Conservation (phyloP, 2,888 invertebrate species). For the Arctia plantaginis region DNA sequence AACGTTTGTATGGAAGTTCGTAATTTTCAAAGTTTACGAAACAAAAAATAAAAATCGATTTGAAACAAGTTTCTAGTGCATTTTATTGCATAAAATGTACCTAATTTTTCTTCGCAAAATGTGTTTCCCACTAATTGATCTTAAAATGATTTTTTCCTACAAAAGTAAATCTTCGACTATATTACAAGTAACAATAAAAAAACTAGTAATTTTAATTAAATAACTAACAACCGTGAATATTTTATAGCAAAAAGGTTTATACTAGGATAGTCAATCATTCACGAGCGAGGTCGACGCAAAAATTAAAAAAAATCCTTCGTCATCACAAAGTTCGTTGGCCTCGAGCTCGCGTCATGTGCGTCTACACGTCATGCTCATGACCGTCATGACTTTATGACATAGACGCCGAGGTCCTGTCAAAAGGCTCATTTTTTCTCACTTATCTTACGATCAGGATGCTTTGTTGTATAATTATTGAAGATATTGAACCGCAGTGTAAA, state of each 20-base stretch:
- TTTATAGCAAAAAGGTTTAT: slow-evolving; percentile 12
- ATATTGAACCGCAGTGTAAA: slow-evolving; percentile 50
- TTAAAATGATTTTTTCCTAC: neutral
- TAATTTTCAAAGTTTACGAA: too few relatives aligned
- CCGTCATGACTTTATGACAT: slow-evolving; percentile 62
- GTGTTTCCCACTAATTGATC: neutral
- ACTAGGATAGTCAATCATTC: slow-evolving; percentile 5
- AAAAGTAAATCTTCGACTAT: neutral
- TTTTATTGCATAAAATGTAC: too few relatives aligned
- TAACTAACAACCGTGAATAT: slow-evolving; percentile 2
- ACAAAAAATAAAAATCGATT: too few relatives aligned
- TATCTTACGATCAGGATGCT: slow-evolving; percentile 65
- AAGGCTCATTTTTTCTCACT: slow-evolving; percentile 65
- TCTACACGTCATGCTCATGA: slow-evolving; percentile 33
- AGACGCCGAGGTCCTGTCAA: slow-evolving; percentile 60
- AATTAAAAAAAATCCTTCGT: slow-evolving; percentile 13
- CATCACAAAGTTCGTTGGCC: slow-evolving; percentile 16
- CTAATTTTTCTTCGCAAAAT: too few relatives aligned
- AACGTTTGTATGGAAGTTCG: too few relatives aligned
- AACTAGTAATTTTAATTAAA: neutral
- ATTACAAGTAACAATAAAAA: neutral
- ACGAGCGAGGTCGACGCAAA: slow-evolving; percentile 7
- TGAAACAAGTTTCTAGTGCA: too few relatives aligned
- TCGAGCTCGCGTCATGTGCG: slow-evolving; percentile 20
- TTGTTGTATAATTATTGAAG: slow-evolving; percentile 69